These are phyloP conservation scores for Galaxea fascicularis DNA, from an alignment of 92 coral and sea anemone species.

Conservation along the genomic window DNA sequence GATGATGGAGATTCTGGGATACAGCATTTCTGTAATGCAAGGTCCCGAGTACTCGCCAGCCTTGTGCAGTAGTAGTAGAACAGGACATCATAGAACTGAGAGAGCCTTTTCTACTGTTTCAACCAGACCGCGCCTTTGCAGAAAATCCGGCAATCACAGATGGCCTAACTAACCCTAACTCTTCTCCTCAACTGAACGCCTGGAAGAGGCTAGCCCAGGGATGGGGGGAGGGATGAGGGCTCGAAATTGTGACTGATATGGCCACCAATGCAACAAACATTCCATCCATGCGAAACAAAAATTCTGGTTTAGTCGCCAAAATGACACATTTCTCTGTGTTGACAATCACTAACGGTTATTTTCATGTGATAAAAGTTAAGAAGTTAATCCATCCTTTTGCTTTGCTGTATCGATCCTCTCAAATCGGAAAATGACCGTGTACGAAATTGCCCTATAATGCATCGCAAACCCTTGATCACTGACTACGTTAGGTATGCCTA, in stretches of 20 bases:
- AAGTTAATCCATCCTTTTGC: too few relatives aligned
- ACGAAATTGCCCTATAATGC: background rate
- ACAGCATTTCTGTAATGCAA: slow-evolving; percentile 26
- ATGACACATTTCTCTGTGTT: background rate
- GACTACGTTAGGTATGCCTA: background rate
- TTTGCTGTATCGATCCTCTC: background rate
- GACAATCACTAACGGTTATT: background rate
- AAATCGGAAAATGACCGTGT: background rate
- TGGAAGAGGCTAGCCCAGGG: background rate
- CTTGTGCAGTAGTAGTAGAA: background rate
- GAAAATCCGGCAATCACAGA: background rate
- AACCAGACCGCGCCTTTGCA: background rate
- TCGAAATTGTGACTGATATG: background rate
- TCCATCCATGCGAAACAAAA: background rate
- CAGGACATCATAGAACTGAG: background rate
- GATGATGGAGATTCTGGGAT: slow-evolving; percentile 67
- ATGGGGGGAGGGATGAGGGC: background rate
- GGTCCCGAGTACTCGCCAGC: background rate
- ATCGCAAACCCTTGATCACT: background rate
- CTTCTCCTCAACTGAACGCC: background rate
- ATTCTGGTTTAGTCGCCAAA: background rate
- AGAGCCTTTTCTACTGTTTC: background rate
- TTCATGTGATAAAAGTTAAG: background rate
- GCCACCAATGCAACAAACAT: background rate
- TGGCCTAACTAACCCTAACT: background rate